Evolutionary conservation across 2,888 invertebrate species (phyloP).

Genomic region (Andrena bicolor): DNA sequence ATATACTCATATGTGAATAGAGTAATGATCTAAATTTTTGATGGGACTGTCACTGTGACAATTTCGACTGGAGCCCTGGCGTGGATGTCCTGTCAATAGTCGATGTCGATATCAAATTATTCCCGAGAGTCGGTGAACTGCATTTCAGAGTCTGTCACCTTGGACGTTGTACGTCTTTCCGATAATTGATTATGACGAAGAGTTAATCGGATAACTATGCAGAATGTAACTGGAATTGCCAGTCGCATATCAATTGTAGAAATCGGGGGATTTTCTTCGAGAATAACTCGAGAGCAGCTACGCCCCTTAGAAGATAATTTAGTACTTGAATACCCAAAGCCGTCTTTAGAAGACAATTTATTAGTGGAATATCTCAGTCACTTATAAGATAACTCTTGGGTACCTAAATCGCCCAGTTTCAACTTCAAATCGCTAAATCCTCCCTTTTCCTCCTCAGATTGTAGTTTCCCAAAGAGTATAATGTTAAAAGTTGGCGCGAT

Average conservation of each 20-base stretch:
- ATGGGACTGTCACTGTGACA: not conserved
- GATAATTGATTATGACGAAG: slow-evolving; percentile 41
- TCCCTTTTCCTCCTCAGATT: too few relatives aligned
- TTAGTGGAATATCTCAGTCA: not conserved
- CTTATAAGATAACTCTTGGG: too few relatives aligned
- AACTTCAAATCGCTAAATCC: too few relatives aligned
- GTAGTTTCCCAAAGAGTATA: too few relatives aligned
- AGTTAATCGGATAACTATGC: slow-evolving; percentile 11
- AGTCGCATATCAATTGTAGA: not conserved
- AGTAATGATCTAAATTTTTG: not conserved
- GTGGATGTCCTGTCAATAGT: slow-evolving; percentile 30
- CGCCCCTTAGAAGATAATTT: too few relatives aligned
- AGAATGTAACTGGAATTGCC: not conserved
- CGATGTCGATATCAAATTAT: slow-evolving; percentile 40
- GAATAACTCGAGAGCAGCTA: not conserved
- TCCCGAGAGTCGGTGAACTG: slow-evolving; percentile 39
- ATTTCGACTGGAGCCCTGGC: slow-evolving; percentile 3
- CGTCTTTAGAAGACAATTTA: too few relatives aligned
- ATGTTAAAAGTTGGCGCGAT: too few relatives aligned
- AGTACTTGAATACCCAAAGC: too few relatives aligned
- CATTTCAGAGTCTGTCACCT: slow-evolving; percentile 39
- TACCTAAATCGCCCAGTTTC: too few relatives aligned
- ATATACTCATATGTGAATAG: not conserved
- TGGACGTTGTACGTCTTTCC: slow-evolving; percentile 24
- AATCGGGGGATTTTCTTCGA: not conserved